These are phyloP conservation scores for Exephanes ischioxanthus DNA, from an alignment of 2,888 invertebrate genomes.

Conservation along the genomic window DNA sequence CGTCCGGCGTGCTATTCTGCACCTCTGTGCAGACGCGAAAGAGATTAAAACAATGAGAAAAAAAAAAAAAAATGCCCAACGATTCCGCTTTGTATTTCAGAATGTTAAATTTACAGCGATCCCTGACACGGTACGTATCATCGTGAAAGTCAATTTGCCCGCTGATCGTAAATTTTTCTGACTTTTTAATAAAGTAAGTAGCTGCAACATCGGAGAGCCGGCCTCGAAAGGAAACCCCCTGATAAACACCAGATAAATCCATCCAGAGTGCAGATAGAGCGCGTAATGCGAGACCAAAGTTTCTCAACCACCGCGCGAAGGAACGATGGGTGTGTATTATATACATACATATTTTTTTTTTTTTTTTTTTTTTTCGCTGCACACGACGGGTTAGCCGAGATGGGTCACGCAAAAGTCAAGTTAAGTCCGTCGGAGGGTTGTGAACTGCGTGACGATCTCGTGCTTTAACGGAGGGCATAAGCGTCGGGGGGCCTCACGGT, in stretches of 20 bases:
- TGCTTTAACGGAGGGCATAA: constrained; percentile 21
- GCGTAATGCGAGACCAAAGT: not conserved
- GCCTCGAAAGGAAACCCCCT: not conserved
- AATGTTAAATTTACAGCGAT: constrained; percentile 25
- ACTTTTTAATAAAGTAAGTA: constrained; percentile 47
- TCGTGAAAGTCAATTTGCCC: constrained; percentile 28
- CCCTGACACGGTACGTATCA: constrained; percentile 13
- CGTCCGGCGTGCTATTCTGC: constrained; percentile 7
- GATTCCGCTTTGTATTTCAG: constrained; percentile 7
- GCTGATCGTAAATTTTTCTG: constrained; percentile 42
- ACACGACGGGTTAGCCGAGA: constrained; percentile 49
- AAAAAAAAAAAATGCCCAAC: constrained; percentile 9
- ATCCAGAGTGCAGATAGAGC: constrained; percentile 22
- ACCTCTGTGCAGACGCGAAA: constrained; percentile 5
- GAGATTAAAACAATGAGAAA: constrained; percentile 11
- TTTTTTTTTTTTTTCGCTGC: constrained; percentile 31
- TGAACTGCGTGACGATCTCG: constrained; percentile 70
- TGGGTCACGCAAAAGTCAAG: constrained; percentile 74
- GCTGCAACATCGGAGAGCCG: not conserved
- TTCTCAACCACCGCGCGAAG: constrained; percentile 40
- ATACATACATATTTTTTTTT: not conserved
- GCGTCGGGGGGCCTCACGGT: not conserved
- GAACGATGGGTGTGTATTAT: constrained; percentile 30
- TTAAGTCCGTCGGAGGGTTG: constrained; percentile 67
- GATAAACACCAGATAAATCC: constrained; percentile 17